Evolutionary conservation across 2,113 vertebrate genomes (phyloP).

Genomic region (Ciconia maguari): DNA sequence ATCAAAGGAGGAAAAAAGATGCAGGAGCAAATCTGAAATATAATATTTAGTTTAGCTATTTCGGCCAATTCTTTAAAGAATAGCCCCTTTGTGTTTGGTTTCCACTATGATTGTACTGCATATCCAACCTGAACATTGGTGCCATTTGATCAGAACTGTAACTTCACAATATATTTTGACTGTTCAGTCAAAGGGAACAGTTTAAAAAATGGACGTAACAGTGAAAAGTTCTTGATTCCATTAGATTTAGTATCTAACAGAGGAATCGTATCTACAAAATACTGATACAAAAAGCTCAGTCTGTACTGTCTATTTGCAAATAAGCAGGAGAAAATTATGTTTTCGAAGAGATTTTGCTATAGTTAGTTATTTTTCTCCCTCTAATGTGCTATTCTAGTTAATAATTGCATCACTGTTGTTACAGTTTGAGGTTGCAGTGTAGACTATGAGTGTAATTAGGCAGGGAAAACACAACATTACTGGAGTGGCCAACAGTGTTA

Average conservation of each 20-base stretch:
- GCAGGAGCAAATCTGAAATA: neutral
- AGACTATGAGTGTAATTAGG: neutral
- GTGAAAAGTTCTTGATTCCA: neutral
- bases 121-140: neutral
- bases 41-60: neutral
- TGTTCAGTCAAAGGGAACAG: neutral
- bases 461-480: neutral
- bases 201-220: neutral
- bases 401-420: neutral
- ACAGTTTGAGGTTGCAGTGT: neutral
- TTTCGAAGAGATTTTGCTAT: neutral
- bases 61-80: neutral
- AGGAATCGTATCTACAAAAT: neutral
- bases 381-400: neutral
- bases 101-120: neutral
- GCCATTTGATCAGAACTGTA: neutral
- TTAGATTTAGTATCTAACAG: neutral
- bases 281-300: neutral
- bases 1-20: neutral
- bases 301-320: neutral
- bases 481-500: neutral
- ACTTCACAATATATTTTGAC: neutral
- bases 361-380: neutral
- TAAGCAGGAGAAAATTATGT: neutral
- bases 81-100: neutral